Conservation (phyloP, 2,113 vertebrate genomes). For the Corythornis cristatus region DNA sequence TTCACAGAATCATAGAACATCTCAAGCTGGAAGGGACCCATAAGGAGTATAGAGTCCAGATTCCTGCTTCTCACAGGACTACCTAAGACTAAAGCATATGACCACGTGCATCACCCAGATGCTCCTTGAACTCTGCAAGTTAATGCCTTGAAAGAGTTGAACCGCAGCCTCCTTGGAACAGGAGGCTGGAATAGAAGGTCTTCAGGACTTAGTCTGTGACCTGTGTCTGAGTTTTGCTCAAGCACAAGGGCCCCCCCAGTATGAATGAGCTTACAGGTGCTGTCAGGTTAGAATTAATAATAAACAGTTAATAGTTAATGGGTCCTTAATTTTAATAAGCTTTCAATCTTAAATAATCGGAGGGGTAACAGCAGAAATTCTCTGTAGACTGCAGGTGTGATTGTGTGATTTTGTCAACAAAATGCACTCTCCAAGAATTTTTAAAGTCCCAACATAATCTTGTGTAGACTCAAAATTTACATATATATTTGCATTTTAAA, state of each 20-base stretch:
- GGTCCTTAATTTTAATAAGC: neutral
- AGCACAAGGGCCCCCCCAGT: neutral
- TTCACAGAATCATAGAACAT: neutral
- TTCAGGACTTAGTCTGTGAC: neutral
- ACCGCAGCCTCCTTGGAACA: neutral
- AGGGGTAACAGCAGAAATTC: neutral
- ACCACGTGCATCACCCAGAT: neutral
- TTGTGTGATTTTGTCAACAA: constrained; percentile 29
- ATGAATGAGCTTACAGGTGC: neutral
- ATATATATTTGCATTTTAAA: constrained; percentile 72
- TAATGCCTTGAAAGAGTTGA: neutral
- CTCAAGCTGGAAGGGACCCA: neutral
- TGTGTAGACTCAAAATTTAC: constrained; percentile 54
- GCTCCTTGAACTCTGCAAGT: neutral
- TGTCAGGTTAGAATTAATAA: neutral
- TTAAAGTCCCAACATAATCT: constrained; percentile 44
- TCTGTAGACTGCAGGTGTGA: neutral
- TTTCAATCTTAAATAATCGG: neutral
- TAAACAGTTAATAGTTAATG: neutral
- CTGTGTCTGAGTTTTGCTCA: neutral
- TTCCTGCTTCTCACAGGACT: neutral
- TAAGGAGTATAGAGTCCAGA: neutral
- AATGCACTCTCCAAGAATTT: constrained; percentile 12
- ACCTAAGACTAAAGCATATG: neutral
- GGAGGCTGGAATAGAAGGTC: neutral